These are phyloP conservation scores for Aeoliscus strigatus DNA, from an alignment of 2,797 vertebrate genomes.

Conservation along the genomic window DNA sequence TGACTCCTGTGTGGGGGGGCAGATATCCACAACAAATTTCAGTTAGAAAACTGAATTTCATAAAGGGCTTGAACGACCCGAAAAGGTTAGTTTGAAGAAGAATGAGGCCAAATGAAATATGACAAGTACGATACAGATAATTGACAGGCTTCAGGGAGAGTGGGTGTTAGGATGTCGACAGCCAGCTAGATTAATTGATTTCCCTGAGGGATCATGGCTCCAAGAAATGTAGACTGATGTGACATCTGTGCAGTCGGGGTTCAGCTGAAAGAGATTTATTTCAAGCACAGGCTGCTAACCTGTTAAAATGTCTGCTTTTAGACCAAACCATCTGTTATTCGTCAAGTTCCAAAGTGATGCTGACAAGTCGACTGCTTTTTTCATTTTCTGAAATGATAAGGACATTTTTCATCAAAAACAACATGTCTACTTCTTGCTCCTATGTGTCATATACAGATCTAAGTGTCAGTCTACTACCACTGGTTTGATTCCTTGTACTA, in stretches of 20 bases:
- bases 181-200: slow-evolving; percentile 3
- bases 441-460: no score
- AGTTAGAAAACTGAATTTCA: slow-evolving; percentile 28
- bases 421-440: no score
- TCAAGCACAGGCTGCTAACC: not conserved
- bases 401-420: no score
- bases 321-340: no score
- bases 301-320: no score
- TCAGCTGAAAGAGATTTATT: not conserved
- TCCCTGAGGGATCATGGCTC: not conserved
- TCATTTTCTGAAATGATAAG: no score
- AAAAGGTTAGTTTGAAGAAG: slow-evolving; percentile 14
- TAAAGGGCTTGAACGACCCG: slow-evolving; percentile 5
- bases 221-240: not conserved
- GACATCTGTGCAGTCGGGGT: not conserved
- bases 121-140: slow-evolving; percentile 17
- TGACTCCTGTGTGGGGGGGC: no score
- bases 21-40: no score
- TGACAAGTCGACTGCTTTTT: no score
- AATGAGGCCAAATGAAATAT: slow-evolving; percentile 22
- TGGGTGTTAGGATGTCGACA: not conserved
- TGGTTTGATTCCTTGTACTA: no score
- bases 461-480: no score
- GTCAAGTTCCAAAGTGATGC: no score
- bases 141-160: not conserved